Conservation (phyloP, 1,140 invertebrate genomes). For the Stratiolaelaps scimitus region DNA sequence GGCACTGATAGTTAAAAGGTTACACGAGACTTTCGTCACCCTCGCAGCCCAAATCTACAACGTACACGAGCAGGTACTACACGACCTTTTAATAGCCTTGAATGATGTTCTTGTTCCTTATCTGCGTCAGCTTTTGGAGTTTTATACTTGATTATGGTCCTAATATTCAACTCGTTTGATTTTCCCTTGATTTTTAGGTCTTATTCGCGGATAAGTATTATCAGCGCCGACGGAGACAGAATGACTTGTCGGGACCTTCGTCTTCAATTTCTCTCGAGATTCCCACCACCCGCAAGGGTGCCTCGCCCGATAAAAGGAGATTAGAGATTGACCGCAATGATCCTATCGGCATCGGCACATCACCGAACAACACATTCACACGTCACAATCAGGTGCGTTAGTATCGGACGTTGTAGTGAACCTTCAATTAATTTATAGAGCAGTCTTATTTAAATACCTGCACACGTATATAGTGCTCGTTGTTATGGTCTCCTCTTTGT, state of each 20-base stretch:
- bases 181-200: background rate
- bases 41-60: conserved; percentile 22
- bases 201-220: background rate
- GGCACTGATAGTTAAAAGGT: background rate
- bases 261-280: conserved; percentile 14
- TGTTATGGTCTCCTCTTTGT: too few relatives aligned
- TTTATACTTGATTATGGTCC: too few relatives aligned
- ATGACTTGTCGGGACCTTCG: background rate
- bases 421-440: too few relatives aligned
- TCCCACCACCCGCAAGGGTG: background rate
- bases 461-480: too few relatives aligned
- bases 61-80: conserved; percentile 11
- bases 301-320: background rate
- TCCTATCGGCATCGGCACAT: background rate
- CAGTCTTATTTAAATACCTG: too few relatives aligned
- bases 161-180: too few relatives aligned
- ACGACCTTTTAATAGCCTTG: too few relatives aligned
- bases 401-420: too few relatives aligned
- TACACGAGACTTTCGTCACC: conserved; percentile 17
- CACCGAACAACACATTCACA: conserved; percentile 7
- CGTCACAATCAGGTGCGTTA: conserved; percentile 13
- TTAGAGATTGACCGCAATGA: too few relatives aligned
- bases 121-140: too few relatives aligned
- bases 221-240: background rate
- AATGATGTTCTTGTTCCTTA: too few relatives aligned